Evolutionary conservation across 2,113 vertebrate genomes (phyloP).

Genomic region (Mesocricetus auratus): DNA sequence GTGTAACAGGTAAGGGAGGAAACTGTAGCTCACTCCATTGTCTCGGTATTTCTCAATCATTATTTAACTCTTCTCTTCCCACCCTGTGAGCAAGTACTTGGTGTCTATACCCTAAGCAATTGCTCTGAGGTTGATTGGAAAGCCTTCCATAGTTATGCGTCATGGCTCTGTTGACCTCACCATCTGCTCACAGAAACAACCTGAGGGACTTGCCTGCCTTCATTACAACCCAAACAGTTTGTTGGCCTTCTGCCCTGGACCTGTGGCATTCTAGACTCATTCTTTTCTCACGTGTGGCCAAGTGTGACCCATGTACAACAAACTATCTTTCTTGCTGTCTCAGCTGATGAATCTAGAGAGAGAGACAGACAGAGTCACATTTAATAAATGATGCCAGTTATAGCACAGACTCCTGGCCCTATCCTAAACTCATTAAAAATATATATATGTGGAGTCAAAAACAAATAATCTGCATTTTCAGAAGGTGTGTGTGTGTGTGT

Average conservation of each 20-base stretch:
- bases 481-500: not conserved
- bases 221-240: not conserved
- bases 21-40: not conserved
- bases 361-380: not conserved
- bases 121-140: not conserved
- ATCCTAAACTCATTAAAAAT: not conserved
- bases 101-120: not conserved
- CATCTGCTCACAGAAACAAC: not conserved
- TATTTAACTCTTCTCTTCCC: conserved; percentile 3
- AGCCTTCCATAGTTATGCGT: not conserved
- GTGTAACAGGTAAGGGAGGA: not conserved
- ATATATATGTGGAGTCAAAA: not conserved
- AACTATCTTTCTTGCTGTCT: not conserved
- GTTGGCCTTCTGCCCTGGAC: not conserved
- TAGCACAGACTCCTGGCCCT: not conserved
- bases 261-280: not conserved
- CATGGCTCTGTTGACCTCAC: not conserved
- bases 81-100: not conserved
- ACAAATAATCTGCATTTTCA: not conserved
- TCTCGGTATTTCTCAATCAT: not conserved
- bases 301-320: not conserved
- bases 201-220: not conserved
- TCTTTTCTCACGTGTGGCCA: not conserved
- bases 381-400: not conserved
- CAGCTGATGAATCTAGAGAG: not conserved